phyloP scores from a whole-genome alignment of 2,888 invertebrate species.

The Mythimna pallens region DNA sequence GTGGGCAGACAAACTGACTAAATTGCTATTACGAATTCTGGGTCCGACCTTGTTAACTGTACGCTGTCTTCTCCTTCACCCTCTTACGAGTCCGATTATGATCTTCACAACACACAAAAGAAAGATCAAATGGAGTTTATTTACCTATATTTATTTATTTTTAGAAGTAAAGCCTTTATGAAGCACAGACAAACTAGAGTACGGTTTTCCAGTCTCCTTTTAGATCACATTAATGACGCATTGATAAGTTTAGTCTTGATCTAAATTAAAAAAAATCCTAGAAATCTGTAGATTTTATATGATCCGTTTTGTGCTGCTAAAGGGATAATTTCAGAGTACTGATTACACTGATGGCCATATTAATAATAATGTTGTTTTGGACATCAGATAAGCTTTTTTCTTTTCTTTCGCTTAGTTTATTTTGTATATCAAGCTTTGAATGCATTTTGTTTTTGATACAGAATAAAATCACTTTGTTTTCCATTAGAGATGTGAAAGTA shows the following conservation, averaged over 20 bases:
- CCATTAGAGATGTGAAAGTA: no score
- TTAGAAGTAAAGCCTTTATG: slow-evolving; percentile 13
- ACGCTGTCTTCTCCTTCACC: slow-evolving; percentile 23
- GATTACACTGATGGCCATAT: no score
- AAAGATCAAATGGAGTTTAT: slow-evolving; percentile 46
- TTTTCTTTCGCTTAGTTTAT: no score
- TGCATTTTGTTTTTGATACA: no score
- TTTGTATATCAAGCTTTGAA: no score
- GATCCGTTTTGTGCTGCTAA: neutral
- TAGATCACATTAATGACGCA: neutral
- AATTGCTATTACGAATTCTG: slow-evolving; percentile 35
- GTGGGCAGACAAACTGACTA: slow-evolving; percentile 11
- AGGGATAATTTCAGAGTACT: neutral
- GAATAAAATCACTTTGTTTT: no score
- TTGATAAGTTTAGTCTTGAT: neutral
- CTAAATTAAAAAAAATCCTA: neutral
- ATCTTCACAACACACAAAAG: slow-evolving; percentile 47
- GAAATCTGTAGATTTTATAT: neutral
- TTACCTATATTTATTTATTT: slow-evolving; percentile 33
- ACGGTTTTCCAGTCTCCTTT: slow-evolving; percentile 2
- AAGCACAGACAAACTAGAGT: neutral
- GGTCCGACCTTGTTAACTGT: slow-evolving; percentile 23
- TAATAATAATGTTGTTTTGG: neutral
- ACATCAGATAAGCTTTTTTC: no score
- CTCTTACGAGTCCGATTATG: slow-evolving; percentile 47